phyloP scores from a whole-genome alignment of 2,113 vertebrate genomes.

The Conger conger region DNA sequence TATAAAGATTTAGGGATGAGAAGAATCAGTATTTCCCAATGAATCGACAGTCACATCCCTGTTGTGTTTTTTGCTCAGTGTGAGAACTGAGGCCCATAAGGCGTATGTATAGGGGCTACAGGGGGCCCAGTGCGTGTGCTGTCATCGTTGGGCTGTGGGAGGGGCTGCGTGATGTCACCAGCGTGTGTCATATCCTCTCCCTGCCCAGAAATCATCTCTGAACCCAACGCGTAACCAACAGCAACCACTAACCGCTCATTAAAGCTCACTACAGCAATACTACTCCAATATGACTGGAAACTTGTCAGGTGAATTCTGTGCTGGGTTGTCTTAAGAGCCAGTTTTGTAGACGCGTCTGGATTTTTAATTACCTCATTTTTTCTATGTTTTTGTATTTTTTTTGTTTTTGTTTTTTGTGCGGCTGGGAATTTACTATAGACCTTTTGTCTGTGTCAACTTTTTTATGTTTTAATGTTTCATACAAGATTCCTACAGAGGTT shows the following conservation, averaged over 20 bases:
- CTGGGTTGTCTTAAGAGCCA: conserved; percentile 13
- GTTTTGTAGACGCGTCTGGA: conserved; percentile 30
- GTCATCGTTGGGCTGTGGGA: neutral
- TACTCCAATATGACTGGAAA: conserved; percentile 47
- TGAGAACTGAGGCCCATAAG: neutral
- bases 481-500: conserved; percentile 48
- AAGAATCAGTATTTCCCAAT: too few relatives aligned
- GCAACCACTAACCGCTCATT: neutral
- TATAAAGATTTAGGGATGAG: too few relatives aligned
- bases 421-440: neutral
- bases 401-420: conserved; percentile 6
- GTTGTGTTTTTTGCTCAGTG: neutral
- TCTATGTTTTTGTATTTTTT: conserved; percentile 2
- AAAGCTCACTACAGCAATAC: conserved; percentile 23
- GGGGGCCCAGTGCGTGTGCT: neutral
- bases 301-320: conserved; percentile 23
- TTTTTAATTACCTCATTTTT: conserved; percentile 66
- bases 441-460: conserved; percentile 32
- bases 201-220: neutral
- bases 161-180: neutral
- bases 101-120: neutral
- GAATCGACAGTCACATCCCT: too few relatives aligned
- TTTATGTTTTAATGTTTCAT: conserved; percentile 31
- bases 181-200: too few relatives aligned
- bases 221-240: neutral